A percentile compares a stretch with the other conserved stretches of the same genome.
Evolutionary conservation across 2,888 invertebrate species (phyloP).

Genomic region (Ametastegia equiseti): DNA sequence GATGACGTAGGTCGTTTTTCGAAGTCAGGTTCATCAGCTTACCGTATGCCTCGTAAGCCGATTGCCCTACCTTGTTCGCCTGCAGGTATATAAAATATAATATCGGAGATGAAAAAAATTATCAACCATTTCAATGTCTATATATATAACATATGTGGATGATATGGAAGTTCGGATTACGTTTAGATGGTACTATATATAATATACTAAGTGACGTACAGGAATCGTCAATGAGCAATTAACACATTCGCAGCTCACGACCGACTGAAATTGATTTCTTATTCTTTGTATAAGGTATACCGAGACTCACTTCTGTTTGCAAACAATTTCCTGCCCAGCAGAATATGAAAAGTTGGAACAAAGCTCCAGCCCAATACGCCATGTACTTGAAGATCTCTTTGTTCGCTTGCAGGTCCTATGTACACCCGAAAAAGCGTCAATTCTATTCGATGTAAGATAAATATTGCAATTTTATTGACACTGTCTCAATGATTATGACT

Average conservation of each 20-base stretch:
- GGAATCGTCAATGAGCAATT: neutral
- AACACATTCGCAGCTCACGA: neutral
- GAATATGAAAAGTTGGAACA: slow-evolving; percentile 32
- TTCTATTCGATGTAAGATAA: neutral
- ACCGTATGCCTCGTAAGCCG: slow-evolving; percentile 34
- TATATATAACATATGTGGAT: too few species aligned
- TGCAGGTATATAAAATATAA: neutral
- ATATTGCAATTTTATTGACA: too few species aligned
- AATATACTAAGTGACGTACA: neutral
- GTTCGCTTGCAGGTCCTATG: slow-evolving; percentile 7
- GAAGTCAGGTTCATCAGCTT: slow-evolving; percentile 9
- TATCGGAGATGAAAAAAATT: neutral
- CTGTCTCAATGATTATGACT: too few species aligned
- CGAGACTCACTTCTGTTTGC: slow-evolving; percentile 39
- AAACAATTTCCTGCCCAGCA: slow-evolving; percentile 39
- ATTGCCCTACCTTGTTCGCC: slow-evolving; percentile 4
- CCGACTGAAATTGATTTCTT: neutral
- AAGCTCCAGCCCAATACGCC: neutral
- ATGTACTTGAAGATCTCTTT: slow-evolving; percentile 26
- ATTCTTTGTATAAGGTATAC: neutral
- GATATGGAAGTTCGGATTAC: too few species aligned
- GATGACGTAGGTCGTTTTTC: neutral
- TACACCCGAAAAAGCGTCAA: neutral
- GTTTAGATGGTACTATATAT: neutral
- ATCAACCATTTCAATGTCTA: neutral